These are phyloP conservation scores for Geophilus truncorum DNA, from an alignment of 2,888 invertebrate species.

Conservation along the genomic window DNA sequence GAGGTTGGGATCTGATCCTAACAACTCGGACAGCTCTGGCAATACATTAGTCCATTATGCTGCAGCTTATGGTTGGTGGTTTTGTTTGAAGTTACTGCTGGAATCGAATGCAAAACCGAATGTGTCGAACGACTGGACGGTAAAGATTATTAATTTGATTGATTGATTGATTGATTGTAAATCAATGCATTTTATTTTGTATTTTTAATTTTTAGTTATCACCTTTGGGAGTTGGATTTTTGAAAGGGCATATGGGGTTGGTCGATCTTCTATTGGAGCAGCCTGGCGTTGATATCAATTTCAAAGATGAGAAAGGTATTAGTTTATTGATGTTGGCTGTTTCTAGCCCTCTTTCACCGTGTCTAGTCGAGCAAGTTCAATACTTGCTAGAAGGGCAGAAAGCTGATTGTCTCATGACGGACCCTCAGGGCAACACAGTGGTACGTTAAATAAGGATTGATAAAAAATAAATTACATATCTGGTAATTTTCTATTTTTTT, in stretches of 20 bases:
- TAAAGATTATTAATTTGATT: slow-evolving; percentile 38
- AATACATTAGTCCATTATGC: slow-evolving; percentile 55
- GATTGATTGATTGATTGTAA: not conserved
- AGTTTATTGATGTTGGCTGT: slow-evolving; percentile 49
- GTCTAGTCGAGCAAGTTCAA: slow-evolving; percentile 46
- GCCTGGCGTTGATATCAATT: slow-evolving; percentile 50
- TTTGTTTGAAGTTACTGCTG: slow-evolving; percentile 50
- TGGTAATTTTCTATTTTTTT: slow-evolving; percentile 14
- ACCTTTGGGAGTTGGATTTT: slow-evolving; percentile 53
- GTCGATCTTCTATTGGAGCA: slow-evolving; percentile 50
- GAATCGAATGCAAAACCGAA: slow-evolving; percentile 49
- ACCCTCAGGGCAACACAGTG: slow-evolving; percentile 48
- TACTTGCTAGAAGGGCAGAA: slow-evolving; percentile 50
- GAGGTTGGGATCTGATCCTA: slow-evolving; percentile 50
- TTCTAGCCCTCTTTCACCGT: slow-evolving; percentile 44
- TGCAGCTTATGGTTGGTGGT: slow-evolving; percentile 55
- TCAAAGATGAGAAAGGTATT: slow-evolving; percentile 49
- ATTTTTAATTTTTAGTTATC: slow-evolving; percentile 47
- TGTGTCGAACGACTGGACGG: slow-evolving; percentile 51
- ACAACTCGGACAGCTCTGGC: slow-evolving; percentile 52
- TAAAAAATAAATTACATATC: not conserved
- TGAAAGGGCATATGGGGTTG: slow-evolving; percentile 51
- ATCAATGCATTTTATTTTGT: slow-evolving; percentile 39
- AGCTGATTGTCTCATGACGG: slow-evolving; percentile 48
- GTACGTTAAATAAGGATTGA: slow-evolving; percentile 45